Conservation (phyloP, 1,140 invertebrate species). For the Tyrophagus putrescentiae region DNA sequence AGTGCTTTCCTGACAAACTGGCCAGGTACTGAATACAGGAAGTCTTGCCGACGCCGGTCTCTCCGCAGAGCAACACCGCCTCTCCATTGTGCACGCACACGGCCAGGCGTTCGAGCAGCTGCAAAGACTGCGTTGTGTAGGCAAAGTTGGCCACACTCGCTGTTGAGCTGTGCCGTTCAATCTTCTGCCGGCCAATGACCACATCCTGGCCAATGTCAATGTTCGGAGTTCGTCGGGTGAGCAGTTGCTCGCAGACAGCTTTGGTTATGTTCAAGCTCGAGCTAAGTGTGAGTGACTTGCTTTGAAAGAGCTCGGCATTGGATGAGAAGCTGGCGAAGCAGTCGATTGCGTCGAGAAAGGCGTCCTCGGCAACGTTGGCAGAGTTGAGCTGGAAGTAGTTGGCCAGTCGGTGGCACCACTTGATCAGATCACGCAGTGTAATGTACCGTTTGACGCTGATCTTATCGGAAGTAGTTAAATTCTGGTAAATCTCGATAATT, state of each 20-base stretch:
- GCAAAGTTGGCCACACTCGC: slow-evolving; percentile 19
- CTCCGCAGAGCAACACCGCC: slow-evolving; percentile 85
- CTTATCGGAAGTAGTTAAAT: slow-evolving; percentile 4
- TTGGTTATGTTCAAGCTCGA: slow-evolving; percentile 65
- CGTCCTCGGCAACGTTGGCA: slow-evolving; percentile 52
- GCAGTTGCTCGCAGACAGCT: slow-evolving; percentile 59
- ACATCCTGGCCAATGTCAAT: slow-evolving; percentile 42
- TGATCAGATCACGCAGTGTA: slow-evolving; percentile 57
- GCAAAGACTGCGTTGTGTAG: slow-evolving; percentile 48
- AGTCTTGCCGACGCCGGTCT: slow-evolving; percentile 97
- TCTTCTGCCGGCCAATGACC: slow-evolving; percentile 41
- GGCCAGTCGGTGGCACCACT: slow-evolving; percentile 67
- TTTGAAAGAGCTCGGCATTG: slow-evolving; percentile 42
- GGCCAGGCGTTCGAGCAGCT: slow-evolving; percentile 69
- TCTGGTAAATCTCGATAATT: slow-evolving; percentile 61
- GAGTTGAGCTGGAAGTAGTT: slow-evolving; percentile 56
- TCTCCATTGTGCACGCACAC: slow-evolving; percentile 65
- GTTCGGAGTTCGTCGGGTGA: slow-evolving; percentile 57
- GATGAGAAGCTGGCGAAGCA: slow-evolving; percentile 66
- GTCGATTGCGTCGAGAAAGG: slow-evolving; percentile 78
- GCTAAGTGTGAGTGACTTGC: slow-evolving; percentile 39
- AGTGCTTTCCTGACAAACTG: slow-evolving; percentile 50
- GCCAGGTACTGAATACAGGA: slow-evolving; percentile 87
- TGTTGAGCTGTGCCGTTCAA: slow-evolving; percentile 30
- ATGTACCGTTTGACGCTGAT: slow-evolving; percentile 13